Evolutionary conservation across 2,888 invertebrate genomes (phyloP).

Genomic region (Homarus gammarus): DNA sequence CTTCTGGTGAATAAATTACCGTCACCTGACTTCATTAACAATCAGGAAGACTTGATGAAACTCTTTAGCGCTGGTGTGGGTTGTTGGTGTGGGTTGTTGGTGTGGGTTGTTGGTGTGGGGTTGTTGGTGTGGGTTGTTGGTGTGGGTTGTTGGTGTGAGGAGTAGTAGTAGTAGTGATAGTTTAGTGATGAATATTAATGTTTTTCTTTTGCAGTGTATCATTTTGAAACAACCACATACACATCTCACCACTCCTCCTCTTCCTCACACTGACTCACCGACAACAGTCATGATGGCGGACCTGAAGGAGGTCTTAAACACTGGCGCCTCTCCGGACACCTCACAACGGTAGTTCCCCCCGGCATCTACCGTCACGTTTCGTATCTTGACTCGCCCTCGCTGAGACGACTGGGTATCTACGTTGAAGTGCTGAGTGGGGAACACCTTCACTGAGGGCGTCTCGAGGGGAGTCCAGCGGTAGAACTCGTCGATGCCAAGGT

Average conservation of each 20-base stretch:
- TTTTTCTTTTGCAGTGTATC: not conserved
- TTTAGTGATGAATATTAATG: too few species aligned
- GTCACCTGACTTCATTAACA: too few species aligned
- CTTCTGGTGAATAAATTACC: too few species aligned
- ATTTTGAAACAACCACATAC: not conserved
- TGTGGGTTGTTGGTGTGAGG: too few species aligned
- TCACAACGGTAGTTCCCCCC: conserved; percentile 56
- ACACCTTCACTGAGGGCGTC: conserved; percentile 86
- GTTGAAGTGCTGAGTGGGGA: conserved; percentile 86
- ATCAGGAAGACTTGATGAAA: too few species aligned
- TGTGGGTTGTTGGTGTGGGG: too few species aligned
- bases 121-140: too few species aligned
- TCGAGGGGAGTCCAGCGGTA: conserved; percentile 90
- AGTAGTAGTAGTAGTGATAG: too few species aligned
- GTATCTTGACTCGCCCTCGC: conserved; percentile 43
- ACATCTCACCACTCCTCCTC: not conserved
- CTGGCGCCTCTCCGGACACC: conserved; percentile 62
- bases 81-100: too few species aligned
- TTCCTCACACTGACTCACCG: conserved; percentile 28
- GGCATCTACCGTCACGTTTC: conserved; percentile 48
- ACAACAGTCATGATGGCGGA: conserved; percentile 46
- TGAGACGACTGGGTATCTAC: conserved; percentile 81
- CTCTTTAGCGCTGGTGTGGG: too few species aligned
- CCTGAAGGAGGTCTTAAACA: conserved; percentile 50
- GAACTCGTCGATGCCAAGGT: conserved; percentile 87